phyloP scores from a whole-genome alignment of 2,797 vertebrate species.

The Buphagus erythrorhynchus region DNA sequence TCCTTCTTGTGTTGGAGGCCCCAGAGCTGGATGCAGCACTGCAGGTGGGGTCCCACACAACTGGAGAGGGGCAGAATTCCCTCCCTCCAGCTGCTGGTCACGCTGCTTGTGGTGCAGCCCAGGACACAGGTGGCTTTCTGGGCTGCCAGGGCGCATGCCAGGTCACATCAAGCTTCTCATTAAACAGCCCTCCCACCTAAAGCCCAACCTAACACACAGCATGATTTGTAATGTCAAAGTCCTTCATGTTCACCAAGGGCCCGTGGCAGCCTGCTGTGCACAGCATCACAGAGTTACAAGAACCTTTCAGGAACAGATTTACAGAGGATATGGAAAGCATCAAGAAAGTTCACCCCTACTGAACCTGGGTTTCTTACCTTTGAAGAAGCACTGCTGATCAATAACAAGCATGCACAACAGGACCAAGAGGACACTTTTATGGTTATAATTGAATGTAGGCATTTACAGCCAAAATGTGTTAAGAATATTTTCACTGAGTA shows the following conservation, averaged over 20 bases:
- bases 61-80: neutral
- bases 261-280: neutral
- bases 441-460: neutral
- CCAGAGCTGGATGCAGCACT: neutral
- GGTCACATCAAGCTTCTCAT: neutral
- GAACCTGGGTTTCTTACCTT: neutral
- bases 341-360: neutral
- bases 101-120: fast-evolving
- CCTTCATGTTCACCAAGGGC: neutral
- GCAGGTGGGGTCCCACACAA: neutral
- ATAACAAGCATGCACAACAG: neutral
- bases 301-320: neutral
- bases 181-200: neutral
- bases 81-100: neutral
- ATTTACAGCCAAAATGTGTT: neutral
- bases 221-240: fast-evolving
- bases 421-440: neutral
- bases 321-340: neutral
- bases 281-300: neutral
- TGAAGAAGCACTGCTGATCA: neutral
- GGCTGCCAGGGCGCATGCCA: neutral
- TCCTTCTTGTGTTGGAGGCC: fast-evolving
- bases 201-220: neutral
- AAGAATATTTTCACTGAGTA: constrained; percentile 3
- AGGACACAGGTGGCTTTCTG: neutral